Base-by-base conservation (phyloP, 2,888 invertebrate genomes). In the Thymelicus lineola region DNA sequence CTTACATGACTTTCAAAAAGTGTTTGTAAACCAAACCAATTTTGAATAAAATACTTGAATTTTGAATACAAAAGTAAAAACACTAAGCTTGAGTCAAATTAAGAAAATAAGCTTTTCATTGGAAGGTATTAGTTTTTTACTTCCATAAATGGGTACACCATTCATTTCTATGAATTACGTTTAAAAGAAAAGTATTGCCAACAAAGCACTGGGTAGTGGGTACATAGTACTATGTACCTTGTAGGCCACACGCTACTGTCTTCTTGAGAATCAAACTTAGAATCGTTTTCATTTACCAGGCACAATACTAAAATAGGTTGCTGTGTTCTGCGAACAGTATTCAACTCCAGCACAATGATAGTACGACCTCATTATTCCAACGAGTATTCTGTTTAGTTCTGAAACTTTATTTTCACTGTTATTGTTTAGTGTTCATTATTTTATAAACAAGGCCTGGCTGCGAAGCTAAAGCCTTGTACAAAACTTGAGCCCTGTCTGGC, bases 381-480 rank as follows among this genome's bases (percentile, higher is more conserved):
- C 42, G 28, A 60, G 50, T n/a, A 48, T 58, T 60, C 12, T 10
- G 36, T 67, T 61, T 38, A 36, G 20, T 35, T 55, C 53, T 48
- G 48, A 58, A 38, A 66, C 35, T n/a, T 59, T 10, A 53, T 66
- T 60, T 66, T 53, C 42, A 50, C 1, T 50, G 36, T 42, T 46
- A 42, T 66, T 66, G 61, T 67, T 14, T 38, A 53, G 60, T 50
- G 48, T 36, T 59, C 53, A 67, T 67, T 67, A 67, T 53, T 60
- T 60, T 28, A 28, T 6, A 60, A 60, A 59, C 57, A 28, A 65
- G 42, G 57, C 63, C 20, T 5, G 28, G 45, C n/a, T 9, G 57
- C 14, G 1, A 38, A 17, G 38, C 36, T 14, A 20, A 6, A 46
- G 61, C 9, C 46, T 46, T 61, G 28, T 46, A 28, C 38, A 2